Base-by-base conservation (phyloP, 2,113 vertebrate species). In the Varanus komodoensis region DNA sequence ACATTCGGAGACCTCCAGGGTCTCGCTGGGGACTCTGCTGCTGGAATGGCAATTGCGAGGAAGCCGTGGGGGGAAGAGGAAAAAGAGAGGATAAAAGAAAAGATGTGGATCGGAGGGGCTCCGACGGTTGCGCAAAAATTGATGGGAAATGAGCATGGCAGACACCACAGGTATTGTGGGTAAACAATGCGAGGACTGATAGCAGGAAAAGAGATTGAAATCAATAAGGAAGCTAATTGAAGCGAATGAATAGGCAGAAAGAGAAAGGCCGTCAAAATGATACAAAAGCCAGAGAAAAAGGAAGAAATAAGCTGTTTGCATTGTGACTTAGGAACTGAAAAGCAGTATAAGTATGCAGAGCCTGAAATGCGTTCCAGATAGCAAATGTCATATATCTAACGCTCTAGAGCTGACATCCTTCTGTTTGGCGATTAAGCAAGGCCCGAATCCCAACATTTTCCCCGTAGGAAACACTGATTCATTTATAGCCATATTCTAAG, bases 151-250 rank as follows among this genome's bases (percentile, higher is more conserved):
- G 9, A 44, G 85, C 91, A 91, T 86, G 93, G 88, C 92, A 93
- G 93, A 69, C 92, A 89, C 94, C 95, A 86, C 25, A 91, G 89
- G 92, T 93, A 90, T 94, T 95, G 95, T 93, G 91, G 94, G 95
- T 84, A 12, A 91, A 97, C 96, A 97, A 93, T 95, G 94, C 94
- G 93, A 91, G 91, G 89, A 89, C 91, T 91, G 95, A 95, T 93
- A 92, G 92, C 91, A 92, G 87, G 57, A 21, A 85, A 0, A 0
- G 87, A 93, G 95, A 68, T 21, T 89, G 93, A 94, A 95, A 92
- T 95, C 0, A 0, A 89, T 88, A 93, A 94, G 96, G 94, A 93
- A 95, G 92, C 93, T 89, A 89, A 95, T 61, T 96, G 95, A 95
- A n/a, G 77, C 80, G 23, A 86, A 52, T 96, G 95, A 97, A 97